Base-by-base conservation (phyloP, 2,797 vertebrate species). In the Catamblyrhynchus diadema region DNA sequence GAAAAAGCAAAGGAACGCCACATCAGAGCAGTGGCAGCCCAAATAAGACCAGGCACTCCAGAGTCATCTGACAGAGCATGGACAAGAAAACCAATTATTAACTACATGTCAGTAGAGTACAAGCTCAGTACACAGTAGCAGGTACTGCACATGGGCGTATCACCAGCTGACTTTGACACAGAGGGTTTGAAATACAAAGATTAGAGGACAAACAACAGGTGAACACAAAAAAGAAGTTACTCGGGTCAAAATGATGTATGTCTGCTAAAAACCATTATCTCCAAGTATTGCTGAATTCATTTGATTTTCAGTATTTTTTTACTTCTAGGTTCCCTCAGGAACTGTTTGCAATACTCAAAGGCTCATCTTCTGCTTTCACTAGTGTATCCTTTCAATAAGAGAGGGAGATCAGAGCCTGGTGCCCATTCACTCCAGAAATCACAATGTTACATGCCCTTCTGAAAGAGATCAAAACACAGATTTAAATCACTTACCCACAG, bases 1-100 rank as follows among this genome's bases (percentile, higher is more conserved):
- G 94, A 91, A 96, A 89, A 83, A 93, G 72, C 47, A 69, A 74
- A 89, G 44, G 81, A 93, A 87, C 9, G 35, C 10, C 45, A 15
- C n/a, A 20, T 81, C 56, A 75, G 54, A 73, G 45, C 5, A 69
- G 15, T 3, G 1, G 61, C 60, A 95, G 79, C 39, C 54, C 72
- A 91, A 71, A 93, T 28, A 50, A 59, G 32, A 81, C n/a, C 41
- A 61, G 57, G 69, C 69, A 64, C 32, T 35, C 32, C 19, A 12
- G 56, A 60, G 51, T 21, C 59, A 41, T 56, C 78, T 3, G 6
- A 22, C 39, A 57, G 44, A 82, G 19, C 27, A 25, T 1, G 17
- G 64, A 44, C n/a, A 50, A 86, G 61, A 91, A 93, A 93, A 64
- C 27, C 71, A 77, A 50, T 86, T 85, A 89, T 75, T 77, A 69